Evolutionary conservation across 2,888 invertebrate genomes (phyloP), one percentile per base, ranked within the genome.

Genomic region (Arrhopalites spinosus): DNA sequence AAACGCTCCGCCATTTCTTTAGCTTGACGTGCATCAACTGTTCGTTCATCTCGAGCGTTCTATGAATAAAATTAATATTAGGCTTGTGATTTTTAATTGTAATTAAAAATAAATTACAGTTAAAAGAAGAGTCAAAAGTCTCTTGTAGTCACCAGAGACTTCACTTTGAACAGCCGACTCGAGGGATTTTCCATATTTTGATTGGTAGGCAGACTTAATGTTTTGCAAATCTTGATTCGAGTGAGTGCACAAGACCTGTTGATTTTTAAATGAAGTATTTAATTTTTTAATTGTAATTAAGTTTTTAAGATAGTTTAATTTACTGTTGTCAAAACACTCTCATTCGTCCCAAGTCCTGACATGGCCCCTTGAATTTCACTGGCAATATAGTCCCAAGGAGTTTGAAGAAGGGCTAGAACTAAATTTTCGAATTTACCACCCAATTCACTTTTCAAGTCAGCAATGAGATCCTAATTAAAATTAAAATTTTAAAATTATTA

Each of bases 361-460:
- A 85, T 84, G 11, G 87, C 86, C 47, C 84, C 81, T 71, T 85
- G 82, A 23, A 87, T 80, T 78, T 86, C 85, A 70, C 83, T 83
- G 43, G 87, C 87, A 79, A 87, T 85, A 82, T 84, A 87, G 56
- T 86, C 85, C 50, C 81, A 78, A 78, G 90, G 89, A 0, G 90
- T 90, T 83, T 87, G 86, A 89, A 92, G 90, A 70, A 93, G 87
- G 0, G 90, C 92, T 61, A 92, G 86, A 78, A 92, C 90, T 43
- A 91, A 89, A 83, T 91, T 90, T 84, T 92, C 92, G 85, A 93
- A 93, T 84, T 90, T 88, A 8, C 93, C 93, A 59, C 92, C 91
- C 50, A 93, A 86, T 84, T 93, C 93, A 68, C 90, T 89, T 83
- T 91, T 91, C 17, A 92, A 85, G 85, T 92, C 92, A 30, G 90